Evolutionary conservation across 2,113 vertebrate species (phyloP).

Genomic region (Xiphophorus hellerii): DNA sequence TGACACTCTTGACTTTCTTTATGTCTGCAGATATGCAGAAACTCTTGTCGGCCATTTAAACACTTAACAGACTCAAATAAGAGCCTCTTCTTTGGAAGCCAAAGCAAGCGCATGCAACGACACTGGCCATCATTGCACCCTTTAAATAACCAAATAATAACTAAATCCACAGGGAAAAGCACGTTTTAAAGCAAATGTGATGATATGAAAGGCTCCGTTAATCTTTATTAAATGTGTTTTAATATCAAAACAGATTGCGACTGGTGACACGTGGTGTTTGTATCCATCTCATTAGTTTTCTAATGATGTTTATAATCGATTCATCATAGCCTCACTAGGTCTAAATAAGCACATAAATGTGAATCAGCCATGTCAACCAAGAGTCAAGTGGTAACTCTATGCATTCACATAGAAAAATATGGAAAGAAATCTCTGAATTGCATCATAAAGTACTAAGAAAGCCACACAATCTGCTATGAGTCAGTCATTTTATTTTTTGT

Average conservation of each 20-base stretch:
- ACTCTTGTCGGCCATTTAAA: neutral
- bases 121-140: neutral
- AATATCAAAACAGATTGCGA: neutral
- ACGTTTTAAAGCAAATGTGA: neutral
- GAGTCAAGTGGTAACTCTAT: neutral
- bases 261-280: neutral
- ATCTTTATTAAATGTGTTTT: neutral
- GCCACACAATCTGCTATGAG: neutral
- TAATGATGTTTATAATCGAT: neutral
- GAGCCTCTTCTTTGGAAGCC: neutral
- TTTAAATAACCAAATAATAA: neutral
- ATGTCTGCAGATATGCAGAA: neutral
- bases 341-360: neutral
- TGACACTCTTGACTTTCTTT: neutral
- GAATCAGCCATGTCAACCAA: neutral
- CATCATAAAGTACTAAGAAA: neutral
- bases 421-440: too few species aligned
- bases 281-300: neutral
- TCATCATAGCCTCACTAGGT: neutral
- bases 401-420: too few species aligned
- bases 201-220: neutral
- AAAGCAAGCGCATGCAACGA: neutral
- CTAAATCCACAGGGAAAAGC: neutral
- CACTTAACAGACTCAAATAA: neutral
- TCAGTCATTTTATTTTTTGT: neutral